Percentiles rank a stretch among this genome's conserved stretches.
These are phyloP conservation scores for Polyommatus iphigenia DNA, from an alignment of 2,888 invertebrate genomes.

Conservation along the genomic window DNA sequence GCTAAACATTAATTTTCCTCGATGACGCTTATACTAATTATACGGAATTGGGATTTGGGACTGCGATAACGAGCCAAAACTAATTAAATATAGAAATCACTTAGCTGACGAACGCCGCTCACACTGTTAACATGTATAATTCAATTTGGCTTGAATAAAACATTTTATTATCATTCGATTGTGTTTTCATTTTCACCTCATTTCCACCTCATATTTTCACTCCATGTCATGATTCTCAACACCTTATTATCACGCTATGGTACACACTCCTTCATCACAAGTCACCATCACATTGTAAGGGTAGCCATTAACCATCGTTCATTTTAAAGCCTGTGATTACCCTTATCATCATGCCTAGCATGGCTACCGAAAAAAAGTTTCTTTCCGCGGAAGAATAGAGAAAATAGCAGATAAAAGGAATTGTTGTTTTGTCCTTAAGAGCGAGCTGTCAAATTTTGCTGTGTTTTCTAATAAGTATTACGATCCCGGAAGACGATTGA, in stretches of 20 bases:
- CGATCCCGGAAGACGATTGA: too few relatives aligned
- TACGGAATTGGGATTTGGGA: background rate
- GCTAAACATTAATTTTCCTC: background rate
- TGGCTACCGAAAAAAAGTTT: background rate
- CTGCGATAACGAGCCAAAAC: background rate
- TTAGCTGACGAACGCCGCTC: background rate
- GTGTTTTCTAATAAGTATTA: too few relatives aligned
- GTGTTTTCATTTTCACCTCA: constrained; percentile 5
- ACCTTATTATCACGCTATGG: background rate
- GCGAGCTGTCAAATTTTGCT: too few relatives aligned
- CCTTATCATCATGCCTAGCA: background rate
- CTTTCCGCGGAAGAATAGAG: background rate
- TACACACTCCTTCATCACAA: too few relatives aligned
- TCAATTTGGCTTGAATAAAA: background rate
- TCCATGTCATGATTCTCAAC: background rate
- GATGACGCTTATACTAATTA: background rate
- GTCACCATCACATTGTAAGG: background rate
- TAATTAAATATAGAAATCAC: constrained; percentile 19
- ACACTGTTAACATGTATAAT: background rate
- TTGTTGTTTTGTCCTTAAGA: too few relatives aligned
- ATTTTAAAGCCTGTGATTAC: background rate
- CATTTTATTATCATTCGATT: background rate
- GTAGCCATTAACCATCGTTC: background rate
- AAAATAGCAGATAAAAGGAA: too few relatives aligned
- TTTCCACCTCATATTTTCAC: background rate